Percentiles rank a stretch among this genome's conserved stretches.
These are phyloP conservation scores for Lepidostoma basale DNA, from an alignment of 1,140 invertebrate species.

Conservation along the genomic window DNA sequence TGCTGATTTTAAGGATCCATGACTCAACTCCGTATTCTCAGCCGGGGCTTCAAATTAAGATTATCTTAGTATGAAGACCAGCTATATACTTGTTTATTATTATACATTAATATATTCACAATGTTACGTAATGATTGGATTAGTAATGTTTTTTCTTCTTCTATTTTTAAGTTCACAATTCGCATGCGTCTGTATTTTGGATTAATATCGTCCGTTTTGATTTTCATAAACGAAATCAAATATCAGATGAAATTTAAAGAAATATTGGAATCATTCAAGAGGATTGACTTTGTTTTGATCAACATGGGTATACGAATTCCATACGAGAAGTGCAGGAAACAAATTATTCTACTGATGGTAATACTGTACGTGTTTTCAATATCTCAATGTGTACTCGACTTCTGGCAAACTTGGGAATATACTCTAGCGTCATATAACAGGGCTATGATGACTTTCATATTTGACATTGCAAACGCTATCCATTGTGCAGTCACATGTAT, in stretches of 20 bases:
- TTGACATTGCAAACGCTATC: background rate
- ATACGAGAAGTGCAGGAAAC: background rate
- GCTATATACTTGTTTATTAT: no score
- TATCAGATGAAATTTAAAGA: background rate
- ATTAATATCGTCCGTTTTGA: background rate
- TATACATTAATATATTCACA: no score
- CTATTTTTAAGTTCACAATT: slow-evolving; percentile 1
- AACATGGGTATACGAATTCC: slow-evolving; percentile 2
- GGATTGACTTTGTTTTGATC: background rate
- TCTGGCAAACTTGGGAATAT: background rate
- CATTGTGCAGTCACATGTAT: slow-evolving; percentile 1
- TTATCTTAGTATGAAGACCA: no score
- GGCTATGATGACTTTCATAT: background rate
- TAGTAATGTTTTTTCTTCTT: background rate
- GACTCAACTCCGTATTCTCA: no score
- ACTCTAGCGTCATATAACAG: background rate
- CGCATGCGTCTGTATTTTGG: background rate
- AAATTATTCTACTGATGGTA: background rate
- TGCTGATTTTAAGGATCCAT: no score
- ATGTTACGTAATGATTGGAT: no score
- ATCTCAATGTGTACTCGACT: background rate
- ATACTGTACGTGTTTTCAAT: background rate
- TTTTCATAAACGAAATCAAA: slow-evolving; percentile 6
- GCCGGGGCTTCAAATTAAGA: no score
- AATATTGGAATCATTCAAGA: background rate